Conservation (phyloP, 2,888 invertebrate genomes). For the Caenorhabditis panamensis region DNA sequence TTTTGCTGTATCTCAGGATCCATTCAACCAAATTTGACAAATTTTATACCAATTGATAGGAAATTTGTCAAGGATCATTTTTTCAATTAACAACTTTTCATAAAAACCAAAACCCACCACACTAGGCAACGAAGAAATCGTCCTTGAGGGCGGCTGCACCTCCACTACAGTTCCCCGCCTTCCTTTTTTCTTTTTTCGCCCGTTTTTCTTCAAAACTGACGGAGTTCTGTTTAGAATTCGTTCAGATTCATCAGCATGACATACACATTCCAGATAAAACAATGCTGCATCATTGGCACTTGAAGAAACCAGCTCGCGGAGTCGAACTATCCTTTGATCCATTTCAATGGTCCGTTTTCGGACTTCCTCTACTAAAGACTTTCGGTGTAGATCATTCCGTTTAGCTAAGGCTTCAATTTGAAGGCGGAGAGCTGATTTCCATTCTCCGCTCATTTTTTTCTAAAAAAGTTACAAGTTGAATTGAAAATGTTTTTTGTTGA, state of each 20-base stretch:
- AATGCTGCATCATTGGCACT: constrained; percentile 72
- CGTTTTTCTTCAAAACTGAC: constrained; percentile 24
- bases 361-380: constrained; percentile 49
- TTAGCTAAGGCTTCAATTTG: constrained; percentile 74
- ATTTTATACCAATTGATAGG: no score
- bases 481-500: neutral
- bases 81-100: no score
- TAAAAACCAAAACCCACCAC: constrained; percentile 45
- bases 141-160: constrained; percentile 8
- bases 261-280: constrained; percentile 74
- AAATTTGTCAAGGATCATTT: no score
- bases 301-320: constrained; percentile 66
- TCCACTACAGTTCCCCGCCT: neutral
- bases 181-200: constrained; percentile 30
- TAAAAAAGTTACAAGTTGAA: neutral
- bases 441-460: constrained; percentile 58
- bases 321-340: constrained; percentile 68
- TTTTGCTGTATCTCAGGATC: no score
- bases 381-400: constrained; percentile 70
- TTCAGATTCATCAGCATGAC: constrained; percentile 76
- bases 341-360: constrained; percentile 70
- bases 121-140: constrained; percentile 45
- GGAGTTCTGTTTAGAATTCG: constrained; percentile 54
- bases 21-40: no score
- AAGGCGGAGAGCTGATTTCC: constrained; percentile 72